Base-by-base conservation (phyloP, 2,888 invertebrate genomes). In the Nomada goodeniana region DNA sequence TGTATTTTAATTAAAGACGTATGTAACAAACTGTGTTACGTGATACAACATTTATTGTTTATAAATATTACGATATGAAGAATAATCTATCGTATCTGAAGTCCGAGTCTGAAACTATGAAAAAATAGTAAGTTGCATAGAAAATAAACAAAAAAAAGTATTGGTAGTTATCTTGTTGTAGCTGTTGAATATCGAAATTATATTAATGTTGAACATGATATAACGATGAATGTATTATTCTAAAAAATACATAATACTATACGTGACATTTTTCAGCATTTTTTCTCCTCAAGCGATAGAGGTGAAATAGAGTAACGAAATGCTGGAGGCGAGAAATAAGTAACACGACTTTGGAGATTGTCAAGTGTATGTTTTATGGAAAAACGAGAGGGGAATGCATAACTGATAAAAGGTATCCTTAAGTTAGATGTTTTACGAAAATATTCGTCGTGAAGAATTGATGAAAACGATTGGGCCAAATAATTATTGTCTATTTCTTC, bases 251-350 rank as follows among this genome's bases (percentile, higher is more conserved):
- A 71, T 88, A 86, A 88, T 89, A 84, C 83, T 86, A 86, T 85
- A 90, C 90, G 88, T 89, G 89, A 91, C 87, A 84, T 93, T 92
- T 93, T 93, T 93, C 93, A 93, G 93, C 91, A 91, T 92, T 90
- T 91, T 93, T 93, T 91, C 92, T 91, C 92, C 90, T 89, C 91
- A 89, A 88, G 86, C 91, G 84, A 88, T 92, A 89, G 82, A 79
- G 80, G 83, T 86, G 78, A 86, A 87, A 73, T 88, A 89, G 26
- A 67, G 68, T 88, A 91, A 89, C 86, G 86, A 86, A 88, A 86
- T 84, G 85, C 88, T 91, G 90, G 90, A 90, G 91, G 85, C 89
- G 86, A 91, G 91, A 91, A 87, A 89, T 91, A 88, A 88, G 84
- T 91, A 84, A 82, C 53, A 53, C 64, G 50, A 82, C 71, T 81